Evolutionary conservation across 2,888 invertebrate species (phyloP).

Genomic region (Conus canariensis): DNA sequence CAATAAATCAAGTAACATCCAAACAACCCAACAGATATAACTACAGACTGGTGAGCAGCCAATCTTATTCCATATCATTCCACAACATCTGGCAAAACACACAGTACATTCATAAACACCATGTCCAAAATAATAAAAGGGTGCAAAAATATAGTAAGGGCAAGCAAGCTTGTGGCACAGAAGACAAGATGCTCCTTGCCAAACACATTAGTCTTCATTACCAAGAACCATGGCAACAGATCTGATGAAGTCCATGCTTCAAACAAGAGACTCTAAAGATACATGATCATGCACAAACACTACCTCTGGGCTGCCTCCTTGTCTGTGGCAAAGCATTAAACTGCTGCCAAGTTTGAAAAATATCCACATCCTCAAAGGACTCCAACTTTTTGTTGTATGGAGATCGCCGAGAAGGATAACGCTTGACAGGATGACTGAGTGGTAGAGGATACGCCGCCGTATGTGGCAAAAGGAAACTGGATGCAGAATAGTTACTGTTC

Average conservation of each 20-base stretch:
- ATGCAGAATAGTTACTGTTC: conserved; percentile 15
- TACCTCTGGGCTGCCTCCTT: not conserved
- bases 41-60: too few relatives aligned
- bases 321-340: conserved; percentile 1
- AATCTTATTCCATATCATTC: too few relatives aligned
- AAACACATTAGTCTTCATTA: too few relatives aligned
- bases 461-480: not conserved
- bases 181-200: too few relatives aligned
- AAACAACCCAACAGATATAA: too few relatives aligned
- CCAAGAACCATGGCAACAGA: not conserved
- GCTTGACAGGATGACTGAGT: not conserved
- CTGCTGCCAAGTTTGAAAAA: not conserved
- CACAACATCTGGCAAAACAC: too few relatives aligned
- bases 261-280: not conserved
- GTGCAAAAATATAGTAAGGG: too few relatives aligned
- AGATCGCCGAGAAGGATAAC: conserved; percentile 10
- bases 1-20: not conserved
- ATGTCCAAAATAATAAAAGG: too few relatives aligned
- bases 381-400: conserved; percentile 29
- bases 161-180: too few relatives aligned
- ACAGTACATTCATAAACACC: too few relatives aligned
- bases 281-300: conserved; percentile 7
- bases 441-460: not conserved
- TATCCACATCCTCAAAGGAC: not conserved
- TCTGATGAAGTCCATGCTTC: conserved; percentile 3